phyloP scores from a whole-genome alignment of 2,797 vertebrate species.

The Crenuchus spilurus region DNA sequence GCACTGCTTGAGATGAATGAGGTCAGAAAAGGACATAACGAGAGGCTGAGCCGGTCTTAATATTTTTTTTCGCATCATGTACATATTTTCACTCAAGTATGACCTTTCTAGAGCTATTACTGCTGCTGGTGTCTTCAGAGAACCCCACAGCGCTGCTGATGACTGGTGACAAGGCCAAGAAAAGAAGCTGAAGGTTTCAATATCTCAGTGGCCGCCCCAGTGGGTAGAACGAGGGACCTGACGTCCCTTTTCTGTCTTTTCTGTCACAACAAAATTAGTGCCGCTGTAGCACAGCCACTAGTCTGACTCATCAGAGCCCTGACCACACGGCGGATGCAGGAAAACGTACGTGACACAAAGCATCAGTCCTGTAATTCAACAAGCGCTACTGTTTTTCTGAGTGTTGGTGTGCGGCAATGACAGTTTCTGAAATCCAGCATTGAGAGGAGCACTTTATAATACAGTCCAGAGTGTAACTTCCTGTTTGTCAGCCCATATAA shows the following conservation, averaged over 20 bases:
- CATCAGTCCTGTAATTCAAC: not conserved
- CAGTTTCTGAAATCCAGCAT: too few species aligned
- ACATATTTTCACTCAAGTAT: not conserved
- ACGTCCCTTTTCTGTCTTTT: conserved; percentile 22
- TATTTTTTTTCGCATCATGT: too few species aligned
- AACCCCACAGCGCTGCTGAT: not conserved
- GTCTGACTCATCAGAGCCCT: conserved; percentile 27
- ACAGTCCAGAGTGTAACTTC: too few species aligned
- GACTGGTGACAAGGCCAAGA: conserved; percentile 11
- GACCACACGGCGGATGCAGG: not conserved
- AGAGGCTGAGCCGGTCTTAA: too few species aligned
- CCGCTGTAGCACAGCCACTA: conserved; percentile 17
- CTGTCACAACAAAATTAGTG: conserved; percentile 47
- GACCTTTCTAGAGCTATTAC: not conserved
- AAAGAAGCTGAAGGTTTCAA: conserved; percentile 17
- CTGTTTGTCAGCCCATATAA: too few species aligned
- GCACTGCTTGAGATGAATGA: too few species aligned
- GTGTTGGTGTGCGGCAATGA: too few species aligned
- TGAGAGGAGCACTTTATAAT: too few species aligned
- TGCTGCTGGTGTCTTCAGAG: not conserved
- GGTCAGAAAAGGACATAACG: too few species aligned
- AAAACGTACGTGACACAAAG: conserved; percentile 14
- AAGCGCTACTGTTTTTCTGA: too few species aligned
- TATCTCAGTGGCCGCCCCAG: conserved; percentile 25
- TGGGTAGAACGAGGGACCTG: conserved; percentile 15